A percentile compares a stretch with the other conserved stretches of the same genome.
Conservation (phyloP, 2,797 vertebrate species). For the Crenichthys baileyi region DNA sequence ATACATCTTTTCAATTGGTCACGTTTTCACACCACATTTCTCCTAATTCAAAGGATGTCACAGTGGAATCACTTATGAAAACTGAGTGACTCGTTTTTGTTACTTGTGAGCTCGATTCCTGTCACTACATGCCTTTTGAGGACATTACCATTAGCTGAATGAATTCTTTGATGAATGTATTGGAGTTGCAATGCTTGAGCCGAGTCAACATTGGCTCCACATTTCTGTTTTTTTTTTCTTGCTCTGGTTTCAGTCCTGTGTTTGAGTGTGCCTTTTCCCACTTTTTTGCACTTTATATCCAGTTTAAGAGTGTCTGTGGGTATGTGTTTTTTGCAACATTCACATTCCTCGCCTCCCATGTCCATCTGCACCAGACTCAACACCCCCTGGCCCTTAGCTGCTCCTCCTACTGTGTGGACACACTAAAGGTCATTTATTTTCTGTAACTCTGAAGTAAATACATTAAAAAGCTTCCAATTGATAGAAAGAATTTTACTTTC, state of each 20-base stretch:
- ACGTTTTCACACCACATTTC: conserved; percentile 37
- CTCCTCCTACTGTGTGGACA: conserved; percentile 44
- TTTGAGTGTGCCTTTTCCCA: conserved; percentile 44
- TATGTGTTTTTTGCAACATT: conserved; percentile 55
- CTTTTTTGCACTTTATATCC: conserved; percentile 37
- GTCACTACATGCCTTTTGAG: conserved; percentile 28
- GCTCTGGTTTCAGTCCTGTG: conserved; percentile 48
- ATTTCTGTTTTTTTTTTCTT: conserved; percentile 50
- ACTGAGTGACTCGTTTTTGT: conserved; percentile 31
- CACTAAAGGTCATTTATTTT: conserved; percentile 32
- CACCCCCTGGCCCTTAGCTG: conserved; percentile 22
- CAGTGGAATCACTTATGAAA: conserved; percentile 38
- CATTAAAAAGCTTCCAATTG: conserved; percentile 13
- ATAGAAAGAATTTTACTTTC: conserved; percentile 2
- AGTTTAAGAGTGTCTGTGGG: conserved; percentile 46
- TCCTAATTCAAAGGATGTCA: conserved; percentile 31
- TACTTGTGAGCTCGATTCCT: conserved; percentile 27
- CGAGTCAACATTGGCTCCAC: conserved; percentile 51
- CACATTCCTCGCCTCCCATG: conserved; percentile 67
- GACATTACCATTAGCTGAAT: conserved; percentile 31
- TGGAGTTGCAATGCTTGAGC: conserved; percentile 38
- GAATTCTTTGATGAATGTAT: conserved; percentile 49
- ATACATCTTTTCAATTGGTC: neutral
- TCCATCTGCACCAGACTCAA: conserved; percentile 50
- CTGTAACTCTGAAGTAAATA: conserved; percentile 23